Evolutionary conservation across 2,888 invertebrate species (phyloP), one percentile per base, ranked within the genome.

Genomic region (Pseudeuparius sepicola): DNA sequence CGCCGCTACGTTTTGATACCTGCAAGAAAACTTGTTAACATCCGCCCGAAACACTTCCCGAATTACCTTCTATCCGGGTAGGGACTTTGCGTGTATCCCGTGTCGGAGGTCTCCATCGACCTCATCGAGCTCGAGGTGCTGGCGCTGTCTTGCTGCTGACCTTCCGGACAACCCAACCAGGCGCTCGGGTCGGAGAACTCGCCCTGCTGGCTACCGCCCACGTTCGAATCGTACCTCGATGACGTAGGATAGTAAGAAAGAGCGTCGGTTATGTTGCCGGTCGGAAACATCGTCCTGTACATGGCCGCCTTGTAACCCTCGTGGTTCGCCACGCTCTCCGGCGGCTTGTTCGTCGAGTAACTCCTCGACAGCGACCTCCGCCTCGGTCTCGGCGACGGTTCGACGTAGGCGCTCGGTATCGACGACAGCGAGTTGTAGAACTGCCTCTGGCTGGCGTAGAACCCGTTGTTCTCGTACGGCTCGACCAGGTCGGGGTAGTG

Each of bases 201-300:
- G 28, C 70, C 65, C 27, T 61, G 59, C 12, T 73, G 70, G 31
- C 71, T 56, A 54, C 67, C 66, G 45, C 68, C 67, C 17, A 66
- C 64, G 17, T 66, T 64, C 3, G 53, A 47, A 31, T 75, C 75
- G 46, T 75, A 74, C 43, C 74, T 61, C 31, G 68, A 71, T 18
- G 75, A 78, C 2, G 79, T 80, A 2, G 86, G 86, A 58, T 87
- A 87, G 49, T 84, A 87, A 1, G 81, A 80, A 4, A 87, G 63
- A 9, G 84, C 82, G 56, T 87, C 86, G 0, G 83, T 86, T 14
- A 87, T 70, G 54, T 71, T 75, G 3, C 79, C 75, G 2, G 77
- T 71, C 24, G 81, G 80, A 51, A 78, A 81, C 63, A 74, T 77
- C 17, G 73, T 67, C 36, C 79, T 68, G 51, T 77, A 74, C 60